A percentile compares a stretch with the other conserved stretches of the same genome.
phyloP scores from a whole-genome alignment of 2,888 invertebrate genomes.

The Amphipyra tragopoginis region DNA sequence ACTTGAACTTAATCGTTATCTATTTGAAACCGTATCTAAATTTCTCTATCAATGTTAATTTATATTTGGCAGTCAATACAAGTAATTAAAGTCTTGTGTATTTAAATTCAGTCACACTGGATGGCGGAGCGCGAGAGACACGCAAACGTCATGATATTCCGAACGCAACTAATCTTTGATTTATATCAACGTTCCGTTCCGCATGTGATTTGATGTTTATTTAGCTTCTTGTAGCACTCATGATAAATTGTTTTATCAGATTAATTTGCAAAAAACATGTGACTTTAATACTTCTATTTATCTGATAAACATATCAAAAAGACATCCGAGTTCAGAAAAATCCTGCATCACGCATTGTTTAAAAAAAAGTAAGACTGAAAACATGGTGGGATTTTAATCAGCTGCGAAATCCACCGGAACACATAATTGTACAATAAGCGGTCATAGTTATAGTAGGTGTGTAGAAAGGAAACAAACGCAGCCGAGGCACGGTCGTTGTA shows the following conservation, averaged over 20 bases:
- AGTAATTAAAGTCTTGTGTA: slow-evolving; percentile 35
- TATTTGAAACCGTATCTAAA: slow-evolving; percentile 41
- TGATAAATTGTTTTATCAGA: slow-evolving; percentile 57
- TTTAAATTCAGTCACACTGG: slow-evolving; percentile 30
- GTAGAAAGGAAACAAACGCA: slow-evolving; percentile 50
- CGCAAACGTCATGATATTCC: slow-evolving; percentile 61
- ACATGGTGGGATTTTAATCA: neutral
- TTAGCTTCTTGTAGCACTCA: slow-evolving; percentile 51
- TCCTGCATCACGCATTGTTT: slow-evolving; percentile 15
- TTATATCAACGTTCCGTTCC: slow-evolving; percentile 71
- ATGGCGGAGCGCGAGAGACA: slow-evolving; percentile 44
- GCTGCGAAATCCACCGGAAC: slow-evolving; percentile 9
- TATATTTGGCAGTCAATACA: slow-evolving; percentile 37
- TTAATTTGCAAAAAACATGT: slow-evolving; percentile 62
- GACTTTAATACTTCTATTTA: slow-evolving; percentile 49
- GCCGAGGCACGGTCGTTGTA: slow-evolving; percentile 40
- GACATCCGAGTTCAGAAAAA: slow-evolving; percentile 11
- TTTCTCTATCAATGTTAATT: slow-evolving; percentile 33
- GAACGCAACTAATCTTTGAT: slow-evolving; percentile 71
- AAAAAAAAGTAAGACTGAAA: neutral
- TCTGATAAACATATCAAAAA: slow-evolving; percentile 39
- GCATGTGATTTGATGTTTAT: slow-evolving; percentile 64
- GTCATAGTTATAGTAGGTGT: slow-evolving; percentile 19
- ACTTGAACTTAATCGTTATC: slow-evolving; percentile 74
- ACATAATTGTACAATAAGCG: slow-evolving; percentile 13